Evolutionary conservation across 2,888 invertebrate genomes (phyloP).

Genomic region (Euclidia mi): DNA sequence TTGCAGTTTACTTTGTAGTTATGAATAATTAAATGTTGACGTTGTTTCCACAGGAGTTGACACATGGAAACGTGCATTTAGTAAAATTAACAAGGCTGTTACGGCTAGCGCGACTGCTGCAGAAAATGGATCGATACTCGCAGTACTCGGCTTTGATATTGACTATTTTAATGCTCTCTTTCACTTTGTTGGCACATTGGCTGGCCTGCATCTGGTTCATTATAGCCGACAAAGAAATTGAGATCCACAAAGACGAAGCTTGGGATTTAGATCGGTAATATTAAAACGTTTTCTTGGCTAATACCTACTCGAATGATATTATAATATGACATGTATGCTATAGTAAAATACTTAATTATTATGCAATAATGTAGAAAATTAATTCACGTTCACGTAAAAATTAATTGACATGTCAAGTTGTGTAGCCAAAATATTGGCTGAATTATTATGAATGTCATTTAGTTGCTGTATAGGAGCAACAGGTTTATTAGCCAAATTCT

Average conservation of each 20-base stretch:
- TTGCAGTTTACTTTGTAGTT: constrained; percentile 15
- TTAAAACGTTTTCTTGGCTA: background rate
- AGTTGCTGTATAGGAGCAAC: too few relatives aligned
- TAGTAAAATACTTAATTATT: too few relatives aligned
- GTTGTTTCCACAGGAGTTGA: constrained; percentile 91
- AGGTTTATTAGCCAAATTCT: too few relatives aligned
- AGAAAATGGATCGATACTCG: constrained; percentile 99
- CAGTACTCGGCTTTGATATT: constrained; percentile 98
- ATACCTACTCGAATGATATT: too few relatives aligned
- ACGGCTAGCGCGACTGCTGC: constrained; percentile 96
- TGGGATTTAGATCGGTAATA: constrained; percentile 93
- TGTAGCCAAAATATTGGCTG: too few relatives aligned
- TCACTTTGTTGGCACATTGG: constrained; percentile 98
- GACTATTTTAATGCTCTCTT: constrained; percentile 97
- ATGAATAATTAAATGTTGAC: constrained; percentile 36
- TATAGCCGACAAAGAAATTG: constrained; percentile 97
- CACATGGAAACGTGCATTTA: constrained; percentile 95
- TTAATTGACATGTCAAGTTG: too few relatives aligned
- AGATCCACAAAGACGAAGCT: constrained; percentile 92
- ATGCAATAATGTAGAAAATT: too few relatives aligned
- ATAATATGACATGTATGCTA: too few relatives aligned
- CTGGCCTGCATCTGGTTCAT: constrained; percentile 99
- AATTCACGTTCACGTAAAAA: too few relatives aligned
- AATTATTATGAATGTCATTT: too few relatives aligned
- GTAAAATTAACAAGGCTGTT: constrained; percentile 97